These are phyloP conservation scores for Lordiphosa fenestrarum DNA, from an alignment of 2,888 invertebrate genomes.

Conservation along the genomic window DNA sequence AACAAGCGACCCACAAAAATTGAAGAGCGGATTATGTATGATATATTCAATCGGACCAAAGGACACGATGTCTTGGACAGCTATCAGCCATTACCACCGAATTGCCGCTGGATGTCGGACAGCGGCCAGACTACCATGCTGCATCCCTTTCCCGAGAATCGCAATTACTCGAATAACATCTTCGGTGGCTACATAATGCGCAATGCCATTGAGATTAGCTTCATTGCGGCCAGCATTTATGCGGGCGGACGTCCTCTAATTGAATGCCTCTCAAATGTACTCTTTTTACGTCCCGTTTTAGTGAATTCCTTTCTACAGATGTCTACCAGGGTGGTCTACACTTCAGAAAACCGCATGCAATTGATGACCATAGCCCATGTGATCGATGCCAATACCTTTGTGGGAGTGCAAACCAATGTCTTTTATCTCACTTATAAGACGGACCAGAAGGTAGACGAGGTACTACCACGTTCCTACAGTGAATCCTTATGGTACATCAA, in stretches of 20 bases:
- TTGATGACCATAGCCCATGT: constrained; percentile 86
- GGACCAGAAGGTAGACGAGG: constrained; percentile 80
- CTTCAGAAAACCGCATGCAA: constrained; percentile 82
- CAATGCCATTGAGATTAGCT: constrained; percentile 87
- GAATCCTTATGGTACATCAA: constrained; percentile 84
- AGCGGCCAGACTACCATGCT: constrained; percentile 82
- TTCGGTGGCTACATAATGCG: constrained; percentile 92
- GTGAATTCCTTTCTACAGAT: constrained; percentile 86
- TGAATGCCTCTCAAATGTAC: constrained; percentile 85
- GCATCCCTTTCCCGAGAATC: constrained; percentile 84
- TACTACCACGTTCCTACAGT: constrained; percentile 85
- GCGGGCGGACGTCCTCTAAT: constrained; percentile 82
- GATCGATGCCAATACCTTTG: constrained; percentile 81
- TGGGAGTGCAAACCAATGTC: constrained; percentile 84
- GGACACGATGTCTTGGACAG: constrained; percentile 81
- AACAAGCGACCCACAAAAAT: constrained; percentile 83
- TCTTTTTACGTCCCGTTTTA: constrained; percentile 85
- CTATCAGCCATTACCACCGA: constrained; percentile 81
- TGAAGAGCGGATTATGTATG: constrained; percentile 85
- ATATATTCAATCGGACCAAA: constrained; percentile 84
- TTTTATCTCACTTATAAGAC: constrained; percentile 86
- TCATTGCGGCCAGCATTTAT: constrained; percentile 83
- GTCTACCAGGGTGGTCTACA: constrained; percentile 84
- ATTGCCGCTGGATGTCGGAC: constrained; percentile 84
- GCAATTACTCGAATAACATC: constrained; percentile 87